These are phyloP conservation scores for Australoheros facetus DNA, from an alignment of 2,797 vertebrate species.

Conservation along the genomic window DNA sequence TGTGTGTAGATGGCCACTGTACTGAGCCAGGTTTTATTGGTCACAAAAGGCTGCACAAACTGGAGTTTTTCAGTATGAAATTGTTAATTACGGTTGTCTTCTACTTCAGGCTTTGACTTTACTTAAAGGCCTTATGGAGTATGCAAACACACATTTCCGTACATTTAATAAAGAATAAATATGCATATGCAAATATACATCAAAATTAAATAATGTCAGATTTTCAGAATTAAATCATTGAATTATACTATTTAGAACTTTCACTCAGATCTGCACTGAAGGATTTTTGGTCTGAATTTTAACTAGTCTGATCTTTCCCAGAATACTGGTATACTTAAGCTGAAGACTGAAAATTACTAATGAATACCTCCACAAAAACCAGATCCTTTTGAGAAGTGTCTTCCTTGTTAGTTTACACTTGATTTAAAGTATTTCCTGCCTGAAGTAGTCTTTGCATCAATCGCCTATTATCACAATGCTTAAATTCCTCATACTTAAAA, in stretches of 20 bases:
- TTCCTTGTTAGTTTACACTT: slow-evolving; percentile 42
- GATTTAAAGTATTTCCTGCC: slow-evolving; percentile 32
- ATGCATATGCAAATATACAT: background rate
- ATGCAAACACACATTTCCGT: background rate
- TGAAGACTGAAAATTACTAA: background rate
- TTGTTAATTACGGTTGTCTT: background rate
- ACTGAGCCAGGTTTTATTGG: slow-evolving; percentile 35
- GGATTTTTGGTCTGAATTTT: slow-evolving; percentile 52
- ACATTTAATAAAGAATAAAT: background rate
- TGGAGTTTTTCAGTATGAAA: background rate
- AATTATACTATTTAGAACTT: background rate
- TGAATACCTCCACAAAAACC: background rate
- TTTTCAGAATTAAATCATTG: background rate
- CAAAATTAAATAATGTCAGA: background rate
- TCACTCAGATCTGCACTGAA: no score
- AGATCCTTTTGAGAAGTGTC: slow-evolving; percentile 29
- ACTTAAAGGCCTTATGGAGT: background rate
- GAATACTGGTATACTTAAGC: background rate
- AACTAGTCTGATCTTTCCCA: slow-evolving; percentile 13
- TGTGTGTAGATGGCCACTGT: slow-evolving; percentile 54
- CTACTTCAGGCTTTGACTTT: background rate
- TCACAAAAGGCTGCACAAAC: background rate
- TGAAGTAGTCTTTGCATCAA: slow-evolving; percentile 11
- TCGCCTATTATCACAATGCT: background rate
- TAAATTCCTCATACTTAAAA: background rate